Conservation (phyloP, 2,113 vertebrate species). For the Panthera leo region DNA sequence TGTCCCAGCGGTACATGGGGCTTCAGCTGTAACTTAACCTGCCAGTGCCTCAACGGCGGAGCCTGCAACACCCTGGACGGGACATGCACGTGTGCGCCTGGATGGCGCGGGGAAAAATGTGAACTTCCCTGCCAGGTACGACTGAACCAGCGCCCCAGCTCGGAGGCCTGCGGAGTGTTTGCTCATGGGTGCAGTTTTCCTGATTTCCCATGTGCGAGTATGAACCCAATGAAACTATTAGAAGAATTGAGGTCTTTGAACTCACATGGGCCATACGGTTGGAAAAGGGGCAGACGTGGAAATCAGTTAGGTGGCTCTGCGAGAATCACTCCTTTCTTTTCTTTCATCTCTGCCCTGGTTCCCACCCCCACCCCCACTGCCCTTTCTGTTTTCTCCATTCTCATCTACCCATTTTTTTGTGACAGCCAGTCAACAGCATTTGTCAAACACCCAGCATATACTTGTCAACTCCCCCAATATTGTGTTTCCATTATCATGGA, state of each 20-base stretch:
- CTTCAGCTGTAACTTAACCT: slow-evolving; percentile 94
- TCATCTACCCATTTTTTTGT: not conserved
- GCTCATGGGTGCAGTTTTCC: not conserved
- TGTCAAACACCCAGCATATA: slow-evolving; percentile 5
- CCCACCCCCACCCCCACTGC: too few relatives aligned
- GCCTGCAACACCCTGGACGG: slow-evolving; percentile 93
- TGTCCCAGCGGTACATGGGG: slow-evolving; percentile 97
- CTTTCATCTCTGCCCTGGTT: not conserved
- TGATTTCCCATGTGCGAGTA: not conserved
- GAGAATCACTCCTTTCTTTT: not conserved
- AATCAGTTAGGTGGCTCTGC: not conserved
- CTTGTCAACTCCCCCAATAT: slow-evolving; percentile 43
- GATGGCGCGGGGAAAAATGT: slow-evolving; percentile 95
- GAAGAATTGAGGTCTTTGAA: not conserved
- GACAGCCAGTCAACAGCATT: not conserved
- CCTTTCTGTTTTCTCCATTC: not conserved
- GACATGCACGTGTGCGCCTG: slow-evolving; percentile 92
- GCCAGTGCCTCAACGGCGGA: slow-evolving; percentile 92
- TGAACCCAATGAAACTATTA: not conserved
- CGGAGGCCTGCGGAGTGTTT: not conserved
- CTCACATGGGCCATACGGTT: not conserved
- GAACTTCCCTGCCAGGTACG: slow-evolving; percentile 92
- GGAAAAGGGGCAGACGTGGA: not conserved
- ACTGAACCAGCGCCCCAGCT: not conserved
- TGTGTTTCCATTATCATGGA: slow-evolving; percentile 58